Evolutionary conservation across 2,888 invertebrate genomes (phyloP).

Genomic region (Lampropteryx suffumata): DNA sequence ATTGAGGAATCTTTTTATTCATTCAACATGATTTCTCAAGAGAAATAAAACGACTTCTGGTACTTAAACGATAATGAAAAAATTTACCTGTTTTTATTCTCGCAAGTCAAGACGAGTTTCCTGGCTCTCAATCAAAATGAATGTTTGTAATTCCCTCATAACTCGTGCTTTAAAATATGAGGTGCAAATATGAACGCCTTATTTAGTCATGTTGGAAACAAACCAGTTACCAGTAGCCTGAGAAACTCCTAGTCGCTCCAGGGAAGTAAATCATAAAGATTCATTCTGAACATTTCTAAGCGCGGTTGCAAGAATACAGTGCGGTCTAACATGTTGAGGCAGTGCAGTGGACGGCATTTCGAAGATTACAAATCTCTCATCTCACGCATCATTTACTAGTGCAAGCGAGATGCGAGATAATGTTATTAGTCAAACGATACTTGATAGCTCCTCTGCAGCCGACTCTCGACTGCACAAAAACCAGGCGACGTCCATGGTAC

Average conservation of each 20-base stretch:
- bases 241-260: slow-evolving; percentile 66
- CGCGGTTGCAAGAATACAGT: slow-evolving; percentile 43
- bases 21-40: slow-evolving; percentile 19
- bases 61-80: slow-evolving; percentile 25
- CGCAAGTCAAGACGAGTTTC: slow-evolving; percentile 30
- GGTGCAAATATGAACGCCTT: slow-evolving; percentile 72
- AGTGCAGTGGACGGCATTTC: slow-evolving; percentile 45
- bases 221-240: slow-evolving; percentile 73
- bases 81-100: slow-evolving; percentile 24
- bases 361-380: slow-evolving; percentile 49
- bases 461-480: slow-evolving; percentile 62
- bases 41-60: slow-evolving; percentile 19
- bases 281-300: slow-evolving; percentile 66
- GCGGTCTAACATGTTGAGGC: slow-evolving; percentile 46
- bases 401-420: slow-evolving; percentile 54
- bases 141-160: slow-evolving; percentile 47
- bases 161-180: slow-evolving; percentile 56
- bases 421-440: slow-evolving; percentile 62
- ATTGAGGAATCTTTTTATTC: slow-evolving; percentile 10
- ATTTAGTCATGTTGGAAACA: slow-evolving; percentile 71
- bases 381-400: slow-evolving; percentile 44
- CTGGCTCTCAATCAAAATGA: slow-evolving; percentile 55
- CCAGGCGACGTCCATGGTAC: slow-evolving; percentile 56
- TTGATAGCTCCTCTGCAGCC: slow-evolving; percentile 58
- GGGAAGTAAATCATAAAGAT: slow-evolving; percentile 72